Base-by-base conservation (phyloP, 2,113 vertebrate species). In the Pungitius pungitius region DNA sequence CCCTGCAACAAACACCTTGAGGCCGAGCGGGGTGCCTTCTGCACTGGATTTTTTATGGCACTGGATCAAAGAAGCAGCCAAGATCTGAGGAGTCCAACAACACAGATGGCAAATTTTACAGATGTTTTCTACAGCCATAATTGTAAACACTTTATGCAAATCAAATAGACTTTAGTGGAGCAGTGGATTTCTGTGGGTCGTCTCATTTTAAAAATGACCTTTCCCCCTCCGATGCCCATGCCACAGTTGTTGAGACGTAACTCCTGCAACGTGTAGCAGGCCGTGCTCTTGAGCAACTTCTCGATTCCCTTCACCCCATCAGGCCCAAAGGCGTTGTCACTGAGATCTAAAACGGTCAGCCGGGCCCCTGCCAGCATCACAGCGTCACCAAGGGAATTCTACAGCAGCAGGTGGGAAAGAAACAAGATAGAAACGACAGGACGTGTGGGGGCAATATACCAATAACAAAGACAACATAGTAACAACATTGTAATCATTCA, bases 261-360 rank as follows among this genome's bases (percentile, higher is more conserved):
- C 10, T 99, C 96, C 42, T 95, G 94, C 8, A 99, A 82, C 0
- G 95, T 95, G 92, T 95, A 96, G 80, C 97, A 99, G 0, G 95
- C 59, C 0, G 94, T 60, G 86, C 97, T 99, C 90, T 96, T 96
- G 45, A 99, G 94, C 83, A 99, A 84, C 0, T 84, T 91, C 89
- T 99, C 97, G 4, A 99, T 97, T 80, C 97, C 96, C 74, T 91
- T 95, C 24, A 99, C 97, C 0, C 98, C 98, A 0, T 99, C 98
- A 0, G 97, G 98, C 22, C 98, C 98, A n/a, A 99, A 99, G 0
- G 98, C 98, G 0, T 99, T 99, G 91, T 99, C 97, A 39, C 98
- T 99, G 61, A 99, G 93, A 87, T 99, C 98, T 81, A 99, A 82
- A 72, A 97, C 95, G 4, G 95, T 94, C 67, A 99, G 93, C 64